Evolutionary conservation across 1,140 invertebrate genomes (phyloP), one percentile per base, ranked within the genome.

Genomic region (Lasioglossum baleicum): DNA sequence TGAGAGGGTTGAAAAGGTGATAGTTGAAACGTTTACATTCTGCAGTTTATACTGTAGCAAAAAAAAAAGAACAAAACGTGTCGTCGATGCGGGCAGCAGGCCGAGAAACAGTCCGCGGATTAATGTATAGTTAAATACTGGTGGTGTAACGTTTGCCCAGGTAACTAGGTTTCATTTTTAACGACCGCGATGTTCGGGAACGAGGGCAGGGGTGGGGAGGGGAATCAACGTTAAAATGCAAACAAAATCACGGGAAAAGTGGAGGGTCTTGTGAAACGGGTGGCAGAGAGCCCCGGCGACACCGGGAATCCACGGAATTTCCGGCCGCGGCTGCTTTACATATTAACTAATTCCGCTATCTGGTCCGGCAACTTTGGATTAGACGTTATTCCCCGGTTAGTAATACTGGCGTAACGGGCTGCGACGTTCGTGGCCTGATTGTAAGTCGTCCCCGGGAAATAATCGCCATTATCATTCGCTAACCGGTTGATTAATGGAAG

Each of bases 281-380:
- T 70, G 10, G 51, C 51, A 20, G 61, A 51, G 73, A 76, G 20
- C 51, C 40, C 20, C 13, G n/a, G 42, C 77, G 83, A 73, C 78
- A 84, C 67, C 22, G 69, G 69, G 72, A 85, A 77, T 84, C 72
- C 73, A 42, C 35, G 70, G 69, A 72, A 85, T 81, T 84, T 76
- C 73, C 51, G 70, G 44, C 61, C 56, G 22, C 56, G 65, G 26
- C 83, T 84, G 79, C 73, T 85, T 84, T 84, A 84, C 83, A 84
- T 85, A 85, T 85, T 85, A 85, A 85, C 83, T 85, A 85, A 85
- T 84, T 85, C 68, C 66, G 48, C 78, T 79, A 77, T 85, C 75
- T 71, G 79, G 69, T 48, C 60, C 13, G 71, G 74, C 68, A 85
- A 85, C 83, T 85, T 85, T 77, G 83, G 75, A 85, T 85, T 85